Base-by-base conservation (phyloP, 1,140 invertebrate species). In the Drosophila serrata region DNA sequence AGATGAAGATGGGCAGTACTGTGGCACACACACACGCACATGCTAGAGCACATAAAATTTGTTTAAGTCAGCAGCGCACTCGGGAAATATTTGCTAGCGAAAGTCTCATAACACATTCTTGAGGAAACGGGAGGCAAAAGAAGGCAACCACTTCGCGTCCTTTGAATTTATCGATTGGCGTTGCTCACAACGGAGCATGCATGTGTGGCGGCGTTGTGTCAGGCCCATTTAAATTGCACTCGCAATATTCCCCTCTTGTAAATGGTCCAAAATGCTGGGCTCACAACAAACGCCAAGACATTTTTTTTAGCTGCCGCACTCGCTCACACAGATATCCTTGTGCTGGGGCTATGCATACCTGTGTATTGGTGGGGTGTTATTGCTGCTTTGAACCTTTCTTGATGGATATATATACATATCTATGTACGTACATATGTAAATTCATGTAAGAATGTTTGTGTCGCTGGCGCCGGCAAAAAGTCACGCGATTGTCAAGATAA, bases 101-200 rank as follows among this genome's bases (percentile, higher is more conserved):
- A 75, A 40, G 51, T 46, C 31, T 45, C 49, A 42, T 40, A 59
- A 65, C 43, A 65, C 43, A 64, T 33, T 75, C 45, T 40, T 45
- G 22, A 31, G 42, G 35, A 63, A 12, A 22, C 6, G 13, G 27
- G 57, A 9, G 57, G 45, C 24, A 12, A 15, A 33, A 4, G 46
- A 19, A 49, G 69, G 64, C 43, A 59, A 48, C 43, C 39, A 51
- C 64, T 67, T 65, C 58, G 70, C 39, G 60, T 64, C 59, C 64
- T 58, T 72, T 63, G 63, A 79, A 88, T 73, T 88, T 88, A 87
- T 87, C 85, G 82, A 87, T 87, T 87, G 75, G 22, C 65, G 17
- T 67, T 57, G 46, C 69, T 78, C 61, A 48, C 43, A 61, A 27
- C 11, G 51, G 22, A 63, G 48, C 57, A 29, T 48, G 74, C 61